These are phyloP conservation scores for Hyperoplus lanceolatus DNA, from an alignment of 2,797 vertebrate species.

Conservation along the genomic window DNA sequence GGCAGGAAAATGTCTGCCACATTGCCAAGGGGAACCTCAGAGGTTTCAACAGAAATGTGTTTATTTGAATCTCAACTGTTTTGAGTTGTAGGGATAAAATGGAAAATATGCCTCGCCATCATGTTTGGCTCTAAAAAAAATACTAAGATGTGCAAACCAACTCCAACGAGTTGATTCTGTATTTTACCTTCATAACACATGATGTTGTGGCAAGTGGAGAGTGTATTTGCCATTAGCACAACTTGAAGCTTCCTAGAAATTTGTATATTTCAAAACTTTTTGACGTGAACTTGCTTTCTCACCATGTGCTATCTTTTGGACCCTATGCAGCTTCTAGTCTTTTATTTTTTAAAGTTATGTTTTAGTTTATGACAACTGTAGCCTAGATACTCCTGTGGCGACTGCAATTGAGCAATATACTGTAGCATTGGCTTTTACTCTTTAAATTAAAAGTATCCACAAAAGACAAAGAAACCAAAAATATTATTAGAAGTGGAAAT, in stretches of 20 bases:
- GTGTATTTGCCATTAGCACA: not conserved
- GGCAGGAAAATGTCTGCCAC: conserved; percentile 15
- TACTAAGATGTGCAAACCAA: conserved; percentile 55
- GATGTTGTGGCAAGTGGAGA: not conserved
- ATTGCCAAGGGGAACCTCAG: conserved; percentile 28
- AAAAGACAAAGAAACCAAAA: not conserved
- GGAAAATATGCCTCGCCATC: conserved; percentile 40
- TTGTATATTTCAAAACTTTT: conserved; percentile 5
- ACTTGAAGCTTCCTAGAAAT: not conserved
- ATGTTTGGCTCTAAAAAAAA: conserved; percentile 64
- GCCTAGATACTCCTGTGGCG: not conserved
- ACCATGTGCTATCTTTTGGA: not conserved
- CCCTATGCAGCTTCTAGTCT: not conserved
- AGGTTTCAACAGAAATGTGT: conserved; percentile 38
- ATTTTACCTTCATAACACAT: conserved; percentile 12
- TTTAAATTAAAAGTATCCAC: not conserved
- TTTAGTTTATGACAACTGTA: not conserved
- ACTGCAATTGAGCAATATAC: not conserved
- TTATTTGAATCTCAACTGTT: conserved; percentile 53
- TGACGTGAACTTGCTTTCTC: not conserved
- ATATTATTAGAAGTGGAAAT: not conserved
- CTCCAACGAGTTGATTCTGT: not conserved
- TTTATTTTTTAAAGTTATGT: not conserved
- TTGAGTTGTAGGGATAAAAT: conserved; percentile 38
- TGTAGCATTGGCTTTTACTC: not conserved